Evolutionary conservation across 2,888 invertebrate species (phyloP).

Genomic region (Apamea crenata): DNA sequence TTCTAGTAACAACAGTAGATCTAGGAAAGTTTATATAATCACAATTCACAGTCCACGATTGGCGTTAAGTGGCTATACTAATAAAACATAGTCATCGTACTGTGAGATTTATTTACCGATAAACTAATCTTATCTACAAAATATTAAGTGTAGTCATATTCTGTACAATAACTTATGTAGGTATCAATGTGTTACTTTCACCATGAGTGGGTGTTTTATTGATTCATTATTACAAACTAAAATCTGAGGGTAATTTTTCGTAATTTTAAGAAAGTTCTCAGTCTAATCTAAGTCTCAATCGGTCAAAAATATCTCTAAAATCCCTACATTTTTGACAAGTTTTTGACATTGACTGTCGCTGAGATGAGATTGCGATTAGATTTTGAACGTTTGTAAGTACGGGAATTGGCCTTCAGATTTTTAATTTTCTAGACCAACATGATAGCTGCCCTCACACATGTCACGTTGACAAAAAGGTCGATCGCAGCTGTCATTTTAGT

Average conservation of each 20-base stretch:
- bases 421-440: no score
- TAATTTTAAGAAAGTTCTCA: not conserved
- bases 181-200: slow-evolving; percentile 11
- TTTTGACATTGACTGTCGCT: not conserved
- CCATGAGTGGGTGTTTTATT: not conserved
- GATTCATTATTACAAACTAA: slow-evolving; percentile 11
- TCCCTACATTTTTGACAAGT: not conserved
- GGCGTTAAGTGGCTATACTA: slow-evolving; percentile 76
- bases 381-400: not conserved
- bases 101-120: slow-evolving; percentile 67
- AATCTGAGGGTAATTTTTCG: not conserved
- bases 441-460: no score
- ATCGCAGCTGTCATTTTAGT: no score
- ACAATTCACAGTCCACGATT: slow-evolving; percentile 75
- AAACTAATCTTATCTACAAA: slow-evolving; percentile 63
- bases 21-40: slow-evolving; percentile 70
- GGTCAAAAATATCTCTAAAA: not conserved
- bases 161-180: slow-evolving; percentile 25
- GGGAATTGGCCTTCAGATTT: not conserved
- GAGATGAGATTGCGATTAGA: not conserved
- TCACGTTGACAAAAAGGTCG: not conserved
- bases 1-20: slow-evolving; percentile 65
- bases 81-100: slow-evolving; percentile 74
- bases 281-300: not conserved
- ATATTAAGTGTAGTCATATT: slow-evolving; percentile 51